Evolutionary conservation across 2,113 vertebrate species (phyloP), one percentile per base, ranked within the genome.

Genomic region (Pteronura brasiliensis): DNA sequence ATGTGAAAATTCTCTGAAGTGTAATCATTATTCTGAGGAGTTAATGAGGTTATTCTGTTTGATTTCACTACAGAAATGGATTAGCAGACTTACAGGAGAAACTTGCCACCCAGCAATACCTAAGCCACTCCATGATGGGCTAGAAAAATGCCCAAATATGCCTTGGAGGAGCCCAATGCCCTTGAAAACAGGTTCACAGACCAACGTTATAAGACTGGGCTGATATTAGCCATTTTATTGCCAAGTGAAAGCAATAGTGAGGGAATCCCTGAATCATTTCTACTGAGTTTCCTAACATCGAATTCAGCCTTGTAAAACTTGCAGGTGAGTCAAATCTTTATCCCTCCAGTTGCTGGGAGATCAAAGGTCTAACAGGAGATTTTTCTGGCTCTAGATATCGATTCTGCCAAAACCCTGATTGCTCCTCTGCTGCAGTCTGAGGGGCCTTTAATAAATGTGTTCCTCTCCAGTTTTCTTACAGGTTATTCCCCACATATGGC

Each of bases 271-370:
- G 88, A 93, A 91, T 95, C 76, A 92, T 97, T 98, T 99, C 93
- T 98, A 97, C 91, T 95, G 86, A 95, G 88, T 95, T 96, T 97
- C 96, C 96, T 98, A 97, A 97, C 86, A 93, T 94, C 96, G 92
- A 95, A 97, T 92, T 98, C 80, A 97, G 93, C 94, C 79, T 96
- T 91, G 94, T 93, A 96, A 98, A 97, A 98, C 84, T 94, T 97
- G 83, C 67, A 95, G 80, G 93, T 97, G 90, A 97, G 88, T 93
- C 98, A 97, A 97, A 97, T 92, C 90, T 98, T 97, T 90, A 95
- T 97, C 85, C 74, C 77, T 0, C 86, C 90, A 96, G 96, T 94
- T 96, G 81, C 94, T 98, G 93, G 79, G 61, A 98, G 93, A 97
- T 84, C 25, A 80, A 81, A 80, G 21, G n/a, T 92, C 74, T 86